A percentile compares a stretch with the other conserved stretches of the same genome.
Conservation (phyloP, 1,140 invertebrate species). For the Megalopta genalis region DNA sequence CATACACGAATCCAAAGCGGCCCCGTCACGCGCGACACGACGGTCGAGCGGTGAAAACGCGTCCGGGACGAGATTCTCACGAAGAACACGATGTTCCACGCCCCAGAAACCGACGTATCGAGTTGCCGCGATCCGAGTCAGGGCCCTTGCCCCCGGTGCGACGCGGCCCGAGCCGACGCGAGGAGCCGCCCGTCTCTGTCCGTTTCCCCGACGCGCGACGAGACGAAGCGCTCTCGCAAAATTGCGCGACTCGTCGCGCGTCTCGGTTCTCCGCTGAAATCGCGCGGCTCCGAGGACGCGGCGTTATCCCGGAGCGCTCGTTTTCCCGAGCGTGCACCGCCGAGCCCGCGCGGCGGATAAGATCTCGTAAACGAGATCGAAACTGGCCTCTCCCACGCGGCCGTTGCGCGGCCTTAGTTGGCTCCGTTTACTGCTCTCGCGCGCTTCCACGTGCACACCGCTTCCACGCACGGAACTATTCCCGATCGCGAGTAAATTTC, state of each 20-base stretch:
- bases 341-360: slow-evolving; percentile 42
- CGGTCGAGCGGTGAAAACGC: slow-evolving; percentile 39
- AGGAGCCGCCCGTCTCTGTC: no score
- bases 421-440: slow-evolving; percentile 40
- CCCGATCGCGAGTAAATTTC: slow-evolving; percentile 28
- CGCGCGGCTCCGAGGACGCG: slow-evolving; percentile 24
- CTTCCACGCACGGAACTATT: slow-evolving; percentile 37
- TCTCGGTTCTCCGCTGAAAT: no score
- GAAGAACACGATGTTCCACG: slow-evolving; percentile 52
- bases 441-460: slow-evolving; percentile 35
- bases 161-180: no score
- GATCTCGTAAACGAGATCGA: slow-evolving; percentile 62
- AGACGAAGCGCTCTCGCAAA: slow-evolving; percentile 10
- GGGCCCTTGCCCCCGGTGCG: neutral
- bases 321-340: neutral
- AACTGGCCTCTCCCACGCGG: slow-evolving; percentile 59
- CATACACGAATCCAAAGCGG: no score
- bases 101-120: slow-evolving; percentile 59
- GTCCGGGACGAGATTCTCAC: slow-evolving; percentile 55
- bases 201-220: neutral
- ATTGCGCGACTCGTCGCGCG: slow-evolving; percentile 49
- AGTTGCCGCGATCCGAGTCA: slow-evolving; percentile 53
- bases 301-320: slow-evolving; percentile 31
- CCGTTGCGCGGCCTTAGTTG: slow-evolving; percentile 45
- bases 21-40: neutral